phyloP scores from a whole-genome alignment of 2,113 vertebrate genomes.

The Dasyornis broadbenti region DNA sequence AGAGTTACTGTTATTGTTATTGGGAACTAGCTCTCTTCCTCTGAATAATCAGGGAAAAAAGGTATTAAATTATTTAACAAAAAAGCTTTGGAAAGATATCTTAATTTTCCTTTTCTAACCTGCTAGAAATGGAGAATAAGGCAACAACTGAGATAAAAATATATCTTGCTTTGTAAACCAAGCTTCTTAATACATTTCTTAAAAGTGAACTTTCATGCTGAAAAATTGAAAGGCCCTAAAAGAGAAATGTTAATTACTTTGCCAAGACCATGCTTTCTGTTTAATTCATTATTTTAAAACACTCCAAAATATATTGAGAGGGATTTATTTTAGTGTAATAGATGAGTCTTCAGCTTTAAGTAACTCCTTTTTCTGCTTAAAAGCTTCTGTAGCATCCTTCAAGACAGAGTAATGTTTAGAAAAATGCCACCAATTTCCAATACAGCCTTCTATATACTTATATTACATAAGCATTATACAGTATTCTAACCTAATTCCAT shows the following conservation, averaged over 20 bases:
- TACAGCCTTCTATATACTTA: not conserved
- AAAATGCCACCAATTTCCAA: not conserved
- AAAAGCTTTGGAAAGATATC: conserved; percentile 9
- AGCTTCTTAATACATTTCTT: not conserved
- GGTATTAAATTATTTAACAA: not conserved
- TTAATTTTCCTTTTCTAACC: conserved; percentile 35
- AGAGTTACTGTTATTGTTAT: not conserved
- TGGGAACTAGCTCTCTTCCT: not conserved
- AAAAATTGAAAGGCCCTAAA: conserved; percentile 23
- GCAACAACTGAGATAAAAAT: conserved; percentile 55
- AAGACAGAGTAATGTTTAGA: not conserved
- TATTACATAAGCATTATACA: not conserved
- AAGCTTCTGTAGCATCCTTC: not conserved
- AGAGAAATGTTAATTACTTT: conserved; percentile 11
- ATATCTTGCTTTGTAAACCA: conserved; percentile 35
- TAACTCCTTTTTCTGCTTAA: not conserved
- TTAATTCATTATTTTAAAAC: not conserved
- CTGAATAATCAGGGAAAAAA: not conserved
- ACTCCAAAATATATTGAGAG: not conserved
- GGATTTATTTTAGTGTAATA: not conserved
- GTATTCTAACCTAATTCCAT: not conserved
- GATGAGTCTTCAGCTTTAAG: not conserved
- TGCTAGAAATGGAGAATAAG: conserved; percentile 53
- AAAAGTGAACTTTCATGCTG: conserved; percentile 35
- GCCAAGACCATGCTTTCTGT: not conserved